Conservation (phyloP, 2,797 vertebrate genomes). For the Diceros bicornis region DNA sequence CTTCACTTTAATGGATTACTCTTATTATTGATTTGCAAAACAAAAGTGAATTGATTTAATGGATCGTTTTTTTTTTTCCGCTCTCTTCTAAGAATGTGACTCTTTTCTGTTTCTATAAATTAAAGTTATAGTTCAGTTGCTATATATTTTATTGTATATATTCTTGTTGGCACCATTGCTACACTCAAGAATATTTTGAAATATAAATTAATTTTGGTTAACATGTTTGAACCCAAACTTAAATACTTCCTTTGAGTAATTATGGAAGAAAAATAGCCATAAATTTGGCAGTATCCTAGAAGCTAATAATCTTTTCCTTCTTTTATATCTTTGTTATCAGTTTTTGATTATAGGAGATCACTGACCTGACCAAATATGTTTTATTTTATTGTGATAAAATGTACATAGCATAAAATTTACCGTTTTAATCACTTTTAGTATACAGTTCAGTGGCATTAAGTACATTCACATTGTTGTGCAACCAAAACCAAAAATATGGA, state of each 20-base stretch:
- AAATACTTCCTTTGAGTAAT: neutral
- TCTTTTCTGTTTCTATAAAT: neutral
- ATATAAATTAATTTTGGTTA: neutral
- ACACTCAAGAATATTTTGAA: neutral
- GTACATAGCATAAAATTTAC: neutral
- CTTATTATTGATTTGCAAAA: conserved; percentile 25
- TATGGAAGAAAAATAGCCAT: neutral
- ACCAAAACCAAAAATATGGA: neutral
- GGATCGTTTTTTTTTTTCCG: neutral
- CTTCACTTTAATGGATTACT: conserved; percentile 17
- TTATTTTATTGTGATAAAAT: conserved; percentile 5
- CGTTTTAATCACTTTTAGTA: neutral
- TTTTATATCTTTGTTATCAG: neutral
- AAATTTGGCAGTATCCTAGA: neutral
- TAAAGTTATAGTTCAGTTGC: neutral
- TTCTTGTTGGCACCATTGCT: neutral
- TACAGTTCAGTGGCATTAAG: neutral
- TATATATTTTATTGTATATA: neutral
- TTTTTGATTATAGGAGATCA: neutral
- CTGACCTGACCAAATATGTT: neutral
- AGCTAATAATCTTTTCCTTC: neutral
- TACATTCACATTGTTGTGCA: neutral
- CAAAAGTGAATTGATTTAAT: neutral
- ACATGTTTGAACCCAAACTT: neutral
- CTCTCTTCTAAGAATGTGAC: neutral